phyloP scores from a whole-genome alignment of 2,797 vertebrate species.

The Anabas testudineus region DNA sequence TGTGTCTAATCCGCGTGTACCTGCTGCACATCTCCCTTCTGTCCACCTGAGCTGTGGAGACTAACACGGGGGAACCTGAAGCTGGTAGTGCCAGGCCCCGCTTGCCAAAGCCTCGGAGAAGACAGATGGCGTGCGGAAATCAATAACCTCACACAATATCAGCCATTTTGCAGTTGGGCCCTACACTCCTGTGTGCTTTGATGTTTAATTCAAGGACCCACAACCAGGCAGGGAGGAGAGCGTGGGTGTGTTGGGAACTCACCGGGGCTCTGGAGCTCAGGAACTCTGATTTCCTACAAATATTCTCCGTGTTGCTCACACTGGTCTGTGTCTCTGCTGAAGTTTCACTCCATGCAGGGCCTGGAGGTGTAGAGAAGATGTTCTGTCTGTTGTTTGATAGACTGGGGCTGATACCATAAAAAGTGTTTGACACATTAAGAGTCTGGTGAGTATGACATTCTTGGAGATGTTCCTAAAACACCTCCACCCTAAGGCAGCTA shows the following conservation, averaged over 20 bases:
- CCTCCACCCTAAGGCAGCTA: slow-evolving; percentile 67
- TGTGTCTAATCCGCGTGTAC: slow-evolving; percentile 34
- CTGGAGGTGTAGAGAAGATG: slow-evolving; percentile 21
- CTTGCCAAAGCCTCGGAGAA: slow-evolving; percentile 74
- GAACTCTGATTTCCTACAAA: slow-evolving; percentile 80
- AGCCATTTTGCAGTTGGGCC: slow-evolving; percentile 82
- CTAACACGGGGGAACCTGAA: slow-evolving; percentile 57
- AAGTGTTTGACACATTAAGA: slow-evolving; percentile 47
- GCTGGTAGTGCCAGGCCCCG: slow-evolving; percentile 74
- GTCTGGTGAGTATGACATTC: slow-evolving; percentile 46
- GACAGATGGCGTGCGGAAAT: slow-evolving; percentile 83
- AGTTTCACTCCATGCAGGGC: slow-evolving; percentile 44
- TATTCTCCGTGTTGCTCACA: slow-evolving; percentile 67
- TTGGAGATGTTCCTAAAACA: slow-evolving; percentile 49
- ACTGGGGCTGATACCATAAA: slow-evolving; percentile 29
- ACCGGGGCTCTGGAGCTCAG: slow-evolving; percentile 71
- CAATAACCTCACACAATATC: slow-evolving; percentile 82
- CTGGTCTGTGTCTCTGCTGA: slow-evolving; percentile 48
- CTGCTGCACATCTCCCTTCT: slow-evolving; percentile 56
- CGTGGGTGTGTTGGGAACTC: slow-evolving; percentile 82
- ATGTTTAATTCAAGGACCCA: slow-evolving; percentile 86
- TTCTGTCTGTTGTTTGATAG: slow-evolving; percentile 37
- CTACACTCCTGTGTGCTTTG: slow-evolving; percentile 81
- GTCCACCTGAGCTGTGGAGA: slow-evolving; percentile 66
- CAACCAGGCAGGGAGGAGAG: slow-evolving; percentile 80